Conservation (phyloP, 1,140 invertebrate species). For the Aricia agestis region DNA sequence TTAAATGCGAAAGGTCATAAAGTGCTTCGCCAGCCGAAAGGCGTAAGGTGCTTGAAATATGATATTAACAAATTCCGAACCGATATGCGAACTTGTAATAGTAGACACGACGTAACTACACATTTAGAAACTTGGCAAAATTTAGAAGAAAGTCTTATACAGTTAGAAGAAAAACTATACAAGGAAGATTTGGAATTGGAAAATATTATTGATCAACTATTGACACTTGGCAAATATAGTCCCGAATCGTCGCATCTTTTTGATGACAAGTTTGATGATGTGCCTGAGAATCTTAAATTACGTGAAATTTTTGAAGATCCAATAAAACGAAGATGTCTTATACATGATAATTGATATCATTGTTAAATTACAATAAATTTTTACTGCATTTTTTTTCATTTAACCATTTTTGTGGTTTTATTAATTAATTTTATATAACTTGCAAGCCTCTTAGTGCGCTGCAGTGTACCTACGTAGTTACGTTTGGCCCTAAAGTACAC, state of each 20-base stretch:
- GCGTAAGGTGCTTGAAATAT: not conserved
- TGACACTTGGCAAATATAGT: constrained; percentile 15
- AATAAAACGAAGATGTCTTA: too few species aligned
- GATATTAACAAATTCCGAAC: not conserved
- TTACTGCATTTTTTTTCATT: too few species aligned
- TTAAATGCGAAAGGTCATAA: constrained; percentile 12
- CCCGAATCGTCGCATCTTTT: constrained; percentile 10
- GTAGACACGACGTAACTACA: too few species aligned
- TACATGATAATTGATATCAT: too few species aligned
- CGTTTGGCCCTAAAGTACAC: too few species aligned
- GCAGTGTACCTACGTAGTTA: too few species aligned
- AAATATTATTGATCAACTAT: constrained; percentile 9
- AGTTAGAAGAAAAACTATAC: constrained; percentile 15
- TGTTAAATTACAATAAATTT: too few species aligned
- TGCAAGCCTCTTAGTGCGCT: too few species aligned
- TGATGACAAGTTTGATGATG: not conserved
- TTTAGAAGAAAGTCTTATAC: not conserved
- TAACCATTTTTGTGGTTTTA: too few species aligned
- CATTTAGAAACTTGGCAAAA: not conserved
- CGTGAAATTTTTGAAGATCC: not conserved
- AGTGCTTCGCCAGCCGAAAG: constrained; percentile 9
- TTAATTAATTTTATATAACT: too few species aligned
- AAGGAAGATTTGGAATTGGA: constrained; percentile 11
- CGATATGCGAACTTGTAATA: not conserved
- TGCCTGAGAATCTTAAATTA: not conserved